These are phyloP conservation scores for Indicator indicator DNA, from an alignment of 2,113 vertebrate genomes.

Conservation along the genomic window DNA sequence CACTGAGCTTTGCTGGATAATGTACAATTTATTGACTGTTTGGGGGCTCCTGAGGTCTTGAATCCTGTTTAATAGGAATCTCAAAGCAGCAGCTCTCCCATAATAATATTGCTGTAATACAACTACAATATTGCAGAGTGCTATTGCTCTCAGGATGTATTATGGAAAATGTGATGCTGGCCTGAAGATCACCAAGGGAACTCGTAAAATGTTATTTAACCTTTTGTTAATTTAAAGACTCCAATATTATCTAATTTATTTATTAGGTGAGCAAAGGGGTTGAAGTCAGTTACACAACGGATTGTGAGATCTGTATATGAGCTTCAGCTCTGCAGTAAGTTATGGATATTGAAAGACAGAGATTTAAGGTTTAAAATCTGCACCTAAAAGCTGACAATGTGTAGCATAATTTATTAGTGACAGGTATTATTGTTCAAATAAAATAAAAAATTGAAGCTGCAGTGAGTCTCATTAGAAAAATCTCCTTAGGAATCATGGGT, in stretches of 20 bases:
- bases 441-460: background rate
- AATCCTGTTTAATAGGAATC: constrained; percentile 40
- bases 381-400: background rate
- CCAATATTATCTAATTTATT: constrained; percentile 63
- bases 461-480: background rate
- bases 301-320: constrained; percentile 11
- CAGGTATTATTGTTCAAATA: background rate
- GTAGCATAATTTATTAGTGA: background rate
- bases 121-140: constrained; percentile 51
- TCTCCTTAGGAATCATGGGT: background rate
- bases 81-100: constrained; percentile 57
- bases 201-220: constrained; percentile 73
- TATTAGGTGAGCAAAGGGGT: constrained; percentile 49
- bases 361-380: constrained; percentile 18
- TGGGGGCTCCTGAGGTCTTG: constrained; percentile 21
- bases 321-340: constrained; percentile 23
- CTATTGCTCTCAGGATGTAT: constrained; percentile 68
- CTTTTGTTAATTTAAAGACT: constrained; percentile 75
- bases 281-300: constrained; percentile 41
- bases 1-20: constrained; percentile 24
- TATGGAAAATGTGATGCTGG: constrained; percentile 44
- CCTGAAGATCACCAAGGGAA: constrained; percentile 58
- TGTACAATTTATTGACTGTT: constrained; percentile 46
- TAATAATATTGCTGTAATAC: constrained; percentile 60
- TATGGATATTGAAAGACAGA: background rate